Evolutionary conservation across 2,888 invertebrate species (phyloP), one percentile per base, ranked within the genome.

Genomic region (Conops quadrifasciatus): DNA sequence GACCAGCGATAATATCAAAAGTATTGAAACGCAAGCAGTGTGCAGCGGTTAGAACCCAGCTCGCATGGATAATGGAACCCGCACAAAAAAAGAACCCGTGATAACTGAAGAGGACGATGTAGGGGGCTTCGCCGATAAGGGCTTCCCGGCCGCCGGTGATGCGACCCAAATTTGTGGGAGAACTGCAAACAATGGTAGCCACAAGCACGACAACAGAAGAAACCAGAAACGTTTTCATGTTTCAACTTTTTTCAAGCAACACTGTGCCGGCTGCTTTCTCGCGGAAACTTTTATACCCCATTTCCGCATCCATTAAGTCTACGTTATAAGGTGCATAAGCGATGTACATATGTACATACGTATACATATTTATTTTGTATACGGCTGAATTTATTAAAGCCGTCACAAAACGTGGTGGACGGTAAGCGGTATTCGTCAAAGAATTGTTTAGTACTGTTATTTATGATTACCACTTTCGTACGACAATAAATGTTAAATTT

Each of bases 1-100:
- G 80, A 7, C 87, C 88, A 67, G 82, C 87, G 59, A 87, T 85
- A 1, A 82, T 21, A 9, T 43, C 47, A 13, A 83, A 81, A 0
- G n/a, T 21, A 0, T 21, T 0, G n/a, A 74, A 71, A 11, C 70
- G 53, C 68, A 84, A 21, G 58, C 85, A 85, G 53, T 85, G 85
- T 21, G 77, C 85, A 59, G 85, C 85, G 1, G 88, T 88, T 5
- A 88, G n/a, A 0, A 88, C 71, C 78, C 75, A 77, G 0, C 73
- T 24, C 0, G 74, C 58, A 26, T 59, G 72, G 65, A 88, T 73
- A 68, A 88, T 77, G 15, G 84, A 81, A 4, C 86, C 88, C 53
- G 83, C 87, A 72, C 88, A 88, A 36, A 36, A 36, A 7, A 36
- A 7, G 36, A 9, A 7, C 9, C 9, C 36, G 4, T 36, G n/a